Evolutionary conservation across 1,140 invertebrate species (phyloP).

Genomic region (Papilio aristodemus): DNA sequence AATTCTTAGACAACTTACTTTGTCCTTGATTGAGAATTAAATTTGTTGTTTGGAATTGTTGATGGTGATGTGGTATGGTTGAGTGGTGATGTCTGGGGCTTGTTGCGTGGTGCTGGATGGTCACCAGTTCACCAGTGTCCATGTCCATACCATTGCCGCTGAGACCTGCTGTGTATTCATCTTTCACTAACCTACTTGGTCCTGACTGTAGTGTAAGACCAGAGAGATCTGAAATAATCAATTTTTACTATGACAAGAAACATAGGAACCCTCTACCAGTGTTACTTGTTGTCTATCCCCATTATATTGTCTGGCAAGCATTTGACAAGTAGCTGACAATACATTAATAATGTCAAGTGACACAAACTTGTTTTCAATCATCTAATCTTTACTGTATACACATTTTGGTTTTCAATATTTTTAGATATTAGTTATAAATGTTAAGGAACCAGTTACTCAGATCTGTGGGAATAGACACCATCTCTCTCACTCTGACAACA

Average conservation of each 20-base stretch:
- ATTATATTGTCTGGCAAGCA: not conserved
- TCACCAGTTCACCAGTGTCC: conserved; percentile 86
- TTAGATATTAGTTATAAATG: no score
- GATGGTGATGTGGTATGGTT: conserved; percentile 71
- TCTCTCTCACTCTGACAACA: no score
- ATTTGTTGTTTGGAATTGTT: conserved; percentile 70
- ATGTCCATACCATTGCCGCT: conserved; percentile 87
- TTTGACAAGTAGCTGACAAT: no score
- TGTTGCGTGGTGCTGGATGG: conserved; percentile 92
- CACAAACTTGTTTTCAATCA: no score
- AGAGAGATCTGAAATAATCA: conserved; percentile 87
- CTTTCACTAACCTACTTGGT: conserved; percentile 85
- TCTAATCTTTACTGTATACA: no score
- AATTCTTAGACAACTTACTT: conserved; percentile 53
- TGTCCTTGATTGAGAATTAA: conserved; percentile 75
- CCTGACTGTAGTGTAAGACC: conserved; percentile 91
- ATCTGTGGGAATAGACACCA: no score
- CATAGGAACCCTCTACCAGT: not conserved
- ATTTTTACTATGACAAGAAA: conserved; percentile 26
- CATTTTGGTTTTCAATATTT: no score
- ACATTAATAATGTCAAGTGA: no score
- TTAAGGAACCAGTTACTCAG: no score
- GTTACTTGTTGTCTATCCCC: not conserved
- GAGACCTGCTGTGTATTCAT: conserved; percentile 91
- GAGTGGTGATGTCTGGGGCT: conserved; percentile 75